Evolutionary conservation across 2,797 vertebrate species (phyloP).

Genomic region (Catharus ustulatus): DNA sequence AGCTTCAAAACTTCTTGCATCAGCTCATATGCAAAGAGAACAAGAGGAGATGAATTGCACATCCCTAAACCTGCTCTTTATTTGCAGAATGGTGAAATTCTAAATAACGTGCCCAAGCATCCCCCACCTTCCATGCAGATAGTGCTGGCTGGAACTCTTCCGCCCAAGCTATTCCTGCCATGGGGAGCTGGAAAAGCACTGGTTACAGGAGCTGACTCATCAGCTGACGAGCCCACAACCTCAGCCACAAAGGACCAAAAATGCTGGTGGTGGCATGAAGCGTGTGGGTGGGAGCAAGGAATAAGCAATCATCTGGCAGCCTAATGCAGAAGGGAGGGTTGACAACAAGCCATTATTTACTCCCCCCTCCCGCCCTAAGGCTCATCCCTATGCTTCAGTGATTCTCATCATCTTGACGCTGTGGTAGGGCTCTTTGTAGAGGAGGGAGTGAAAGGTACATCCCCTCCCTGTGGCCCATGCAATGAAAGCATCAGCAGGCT

Average conservation of each 20-base stretch:
- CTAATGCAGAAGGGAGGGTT: constrained; percentile 52
- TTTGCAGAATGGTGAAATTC: not conserved
- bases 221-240: constrained; percentile 56
- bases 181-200: constrained; percentile 48
- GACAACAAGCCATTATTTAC: constrained; percentile 66
- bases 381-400: constrained; percentile 39
- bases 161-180: not conserved
- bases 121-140: not conserved
- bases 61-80: constrained; percentile 2
- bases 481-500: constrained; percentile 59
- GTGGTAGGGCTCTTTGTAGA: constrained; percentile 62
- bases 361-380: constrained; percentile 50
- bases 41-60: not conserved
- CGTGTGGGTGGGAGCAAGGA: constrained; percentile 65
- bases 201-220: constrained; percentile 66
- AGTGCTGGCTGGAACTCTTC: not conserved
- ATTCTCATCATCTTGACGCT: constrained; percentile 45
- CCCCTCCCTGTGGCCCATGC: constrained; percentile 46
- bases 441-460: constrained; percentile 54
- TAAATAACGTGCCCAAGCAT: not conserved
- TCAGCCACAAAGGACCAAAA: constrained; percentile 63
- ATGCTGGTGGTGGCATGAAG: constrained; percentile 66
- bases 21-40: not conserved
- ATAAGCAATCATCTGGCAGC: constrained; percentile 68
- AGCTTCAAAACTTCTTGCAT: not conserved